Conservation (phyloP, 2,888 invertebrate species). For the Lochmaea crataegi region DNA sequence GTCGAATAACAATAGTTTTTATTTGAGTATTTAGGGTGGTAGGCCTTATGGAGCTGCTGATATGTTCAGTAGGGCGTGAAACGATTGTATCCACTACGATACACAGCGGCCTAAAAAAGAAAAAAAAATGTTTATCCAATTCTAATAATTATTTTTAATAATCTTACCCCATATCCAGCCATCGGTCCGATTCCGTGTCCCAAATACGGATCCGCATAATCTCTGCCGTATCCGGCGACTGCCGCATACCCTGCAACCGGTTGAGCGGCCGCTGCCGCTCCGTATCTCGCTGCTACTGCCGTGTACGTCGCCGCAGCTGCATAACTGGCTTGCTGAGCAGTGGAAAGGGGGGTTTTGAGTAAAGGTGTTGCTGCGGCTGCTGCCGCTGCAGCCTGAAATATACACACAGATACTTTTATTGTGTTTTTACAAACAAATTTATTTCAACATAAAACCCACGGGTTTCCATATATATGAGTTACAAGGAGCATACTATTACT, state of each 20-base stretch:
- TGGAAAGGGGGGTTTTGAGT: constrained; percentile 84
- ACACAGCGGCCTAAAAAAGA: constrained; percentile 85
- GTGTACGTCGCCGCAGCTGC: constrained; percentile 88
- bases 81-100: constrained; percentile 94
- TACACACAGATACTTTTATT: constrained; percentile 44
- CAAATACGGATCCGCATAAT: constrained; percentile 93
- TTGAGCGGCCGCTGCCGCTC: constrained; percentile 81
- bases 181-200: constrained; percentile 97
- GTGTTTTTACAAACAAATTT: no score
- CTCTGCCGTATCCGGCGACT: constrained; percentile 85
- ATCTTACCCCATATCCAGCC: constrained; percentile 92
- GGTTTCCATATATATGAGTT: no score
- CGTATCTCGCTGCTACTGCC: constrained; percentile 70
- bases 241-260: constrained; percentile 79
- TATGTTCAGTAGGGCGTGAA: constrained; percentile 89
- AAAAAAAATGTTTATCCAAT: constrained; percentile 39
- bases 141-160: no score
- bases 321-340: constrained; percentile 88
- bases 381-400: constrained; percentile 64
- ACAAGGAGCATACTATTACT: no score
- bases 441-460: no score
- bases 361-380: constrained; percentile 77
- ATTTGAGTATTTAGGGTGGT: constrained; percentile 51
- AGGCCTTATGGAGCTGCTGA: constrained; percentile 63
- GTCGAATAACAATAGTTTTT: constrained; percentile 56